Conservation (phyloP, 1,140 invertebrate genomes). For the Zaprionus gabonicus region DNA sequence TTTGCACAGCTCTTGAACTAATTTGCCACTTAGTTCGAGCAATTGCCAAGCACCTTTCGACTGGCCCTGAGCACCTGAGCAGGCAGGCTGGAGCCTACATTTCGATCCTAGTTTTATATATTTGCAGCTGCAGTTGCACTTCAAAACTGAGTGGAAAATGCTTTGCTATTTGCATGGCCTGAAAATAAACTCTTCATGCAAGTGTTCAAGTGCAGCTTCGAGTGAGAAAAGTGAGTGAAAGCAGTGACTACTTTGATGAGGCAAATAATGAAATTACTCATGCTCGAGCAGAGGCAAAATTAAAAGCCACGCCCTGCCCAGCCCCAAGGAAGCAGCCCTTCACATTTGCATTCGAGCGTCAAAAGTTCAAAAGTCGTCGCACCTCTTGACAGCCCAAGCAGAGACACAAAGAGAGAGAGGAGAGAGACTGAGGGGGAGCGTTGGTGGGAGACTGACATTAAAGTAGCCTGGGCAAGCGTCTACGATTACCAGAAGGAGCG, state of each 20-base stretch:
- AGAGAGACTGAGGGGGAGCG: background rate
- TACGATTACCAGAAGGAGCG: constrained; percentile 68
- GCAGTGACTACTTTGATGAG: constrained; percentile 7
- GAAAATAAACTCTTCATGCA: constrained; percentile 20
- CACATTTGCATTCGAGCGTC: constrained; percentile 52
- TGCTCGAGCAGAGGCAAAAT: constrained; percentile 26
- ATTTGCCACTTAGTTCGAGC: constrained; percentile 9
- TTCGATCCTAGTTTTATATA: background rate
- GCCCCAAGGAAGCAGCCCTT: constrained; percentile 8
- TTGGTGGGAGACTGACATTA: constrained; percentile 48
- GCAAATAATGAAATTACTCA: constrained; percentile 42
- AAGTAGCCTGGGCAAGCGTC: constrained; percentile 52
- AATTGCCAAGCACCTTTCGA: background rate
- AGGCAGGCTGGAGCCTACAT: background rate
- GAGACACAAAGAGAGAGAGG: background rate
- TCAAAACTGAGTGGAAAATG: constrained; percentile 11
- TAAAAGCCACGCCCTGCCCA: constrained; percentile 26
- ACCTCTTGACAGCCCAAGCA: constrained; percentile 38
- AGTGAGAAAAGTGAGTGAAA: background rate
- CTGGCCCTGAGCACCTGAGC: background rate
- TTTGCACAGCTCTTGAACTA: constrained; percentile 5
- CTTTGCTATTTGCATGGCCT: constrained; percentile 30
- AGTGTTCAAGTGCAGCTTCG: constrained; percentile 20
- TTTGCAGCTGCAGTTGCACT: background rate
- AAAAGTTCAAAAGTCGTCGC: constrained; percentile 72